Conservation (phyloP, 2,888 invertebrate genomes). For the Rhagium mordax region DNA sequence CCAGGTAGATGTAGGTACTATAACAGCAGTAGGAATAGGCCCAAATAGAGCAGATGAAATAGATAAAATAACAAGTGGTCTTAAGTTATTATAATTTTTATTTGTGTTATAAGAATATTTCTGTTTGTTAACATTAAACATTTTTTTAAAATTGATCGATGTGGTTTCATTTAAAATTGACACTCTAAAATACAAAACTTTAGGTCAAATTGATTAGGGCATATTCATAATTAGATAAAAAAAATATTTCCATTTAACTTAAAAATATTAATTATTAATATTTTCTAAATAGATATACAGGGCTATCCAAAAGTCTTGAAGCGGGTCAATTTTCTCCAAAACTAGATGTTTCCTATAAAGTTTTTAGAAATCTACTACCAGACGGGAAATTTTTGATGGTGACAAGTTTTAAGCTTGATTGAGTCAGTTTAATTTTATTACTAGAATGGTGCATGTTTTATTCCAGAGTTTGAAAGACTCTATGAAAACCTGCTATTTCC, state of each 20-base stretch:
- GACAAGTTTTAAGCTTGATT: no score
- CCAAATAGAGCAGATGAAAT: constrained; percentile 75
- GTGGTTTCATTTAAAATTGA: constrained; percentile 46
- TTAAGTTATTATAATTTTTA: constrained; percentile 74
- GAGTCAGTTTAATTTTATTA: no score
- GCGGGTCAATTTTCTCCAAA: no score
- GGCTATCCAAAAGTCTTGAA: no score
- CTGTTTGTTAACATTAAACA: constrained; percentile 48
- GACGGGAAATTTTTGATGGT: no score
- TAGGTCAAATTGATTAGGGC: not conserved
- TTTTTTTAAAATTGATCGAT: constrained; percentile 55
- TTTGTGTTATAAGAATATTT: constrained; percentile 45
- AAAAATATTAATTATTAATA: no score
- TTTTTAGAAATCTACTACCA: no score
- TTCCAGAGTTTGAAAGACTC: no score
- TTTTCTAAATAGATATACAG: no score
- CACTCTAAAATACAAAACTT: constrained; percentile 45
- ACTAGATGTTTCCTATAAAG: no score
- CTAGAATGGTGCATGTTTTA: no score
- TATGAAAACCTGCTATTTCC: no score
- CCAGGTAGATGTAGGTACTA: constrained; percentile 78
- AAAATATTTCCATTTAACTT: not conserved
- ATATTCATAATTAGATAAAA: not conserved
- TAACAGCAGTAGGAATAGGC: constrained; percentile 83
- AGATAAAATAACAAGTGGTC: constrained; percentile 76